phyloP scores from a whole-genome alignment of 2,888 invertebrate species.

The Empis stercorea region DNA sequence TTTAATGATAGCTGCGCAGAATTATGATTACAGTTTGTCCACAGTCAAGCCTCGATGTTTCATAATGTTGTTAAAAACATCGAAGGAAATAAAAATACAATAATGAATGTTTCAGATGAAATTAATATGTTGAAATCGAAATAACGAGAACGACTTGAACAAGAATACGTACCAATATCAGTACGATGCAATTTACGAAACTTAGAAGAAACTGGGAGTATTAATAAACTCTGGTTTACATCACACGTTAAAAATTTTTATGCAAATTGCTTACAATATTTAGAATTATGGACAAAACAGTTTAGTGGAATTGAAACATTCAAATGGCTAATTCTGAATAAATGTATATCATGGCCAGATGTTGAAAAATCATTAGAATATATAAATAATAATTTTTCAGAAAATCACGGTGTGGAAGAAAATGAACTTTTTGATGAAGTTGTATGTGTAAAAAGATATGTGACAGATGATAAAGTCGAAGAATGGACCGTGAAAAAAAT shows the following conservation, averaged over 20 bases:
- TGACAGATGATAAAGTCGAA: constrained; percentile 1
- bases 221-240: background rate
- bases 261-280: background rate
- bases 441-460: constrained; percentile 2
- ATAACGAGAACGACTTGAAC: background rate
- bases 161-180: background rate
- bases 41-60: constrained; percentile 4
- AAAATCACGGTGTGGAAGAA: background rate
- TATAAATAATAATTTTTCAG: background rate
- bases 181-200: background rate
- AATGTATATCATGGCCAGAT: background rate
- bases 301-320: background rate
- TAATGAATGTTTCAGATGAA: constrained; percentile 1
- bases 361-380: background rate
- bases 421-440: constrained; percentile 6
- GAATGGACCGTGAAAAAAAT: constrained; percentile 3
- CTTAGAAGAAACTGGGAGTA: background rate
- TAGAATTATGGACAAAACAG: background rate
- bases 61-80: constrained; percentile 1
- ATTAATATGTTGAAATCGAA: background rate
- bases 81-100: constrained; percentile 1
- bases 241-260: background rate
- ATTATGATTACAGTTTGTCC: constrained; percentile 3
- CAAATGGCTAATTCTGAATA: background rate
- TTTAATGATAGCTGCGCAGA: constrained; percentile 1